Evolutionary conservation across 2,113 vertebrate species (phyloP).

Genomic region (Ictidomys tridecemlineatus): DNA sequence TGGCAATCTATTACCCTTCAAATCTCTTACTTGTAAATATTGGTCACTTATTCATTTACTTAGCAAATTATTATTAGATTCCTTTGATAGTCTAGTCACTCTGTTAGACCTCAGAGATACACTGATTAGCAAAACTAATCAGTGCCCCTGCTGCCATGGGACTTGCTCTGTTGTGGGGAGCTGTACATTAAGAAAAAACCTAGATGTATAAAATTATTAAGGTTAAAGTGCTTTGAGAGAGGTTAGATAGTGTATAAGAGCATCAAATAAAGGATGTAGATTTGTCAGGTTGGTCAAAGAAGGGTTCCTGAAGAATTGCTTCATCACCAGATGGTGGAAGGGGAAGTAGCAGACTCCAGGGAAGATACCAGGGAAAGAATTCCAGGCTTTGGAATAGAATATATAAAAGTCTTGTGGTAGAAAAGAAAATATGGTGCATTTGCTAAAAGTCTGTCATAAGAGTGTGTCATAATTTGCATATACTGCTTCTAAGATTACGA

Average conservation of each 20-base stretch:
- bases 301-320: background rate
- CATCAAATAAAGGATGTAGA: background rate
- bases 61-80: background rate
- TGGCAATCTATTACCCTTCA: background rate
- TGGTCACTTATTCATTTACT: background rate
- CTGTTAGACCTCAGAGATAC: background rate
- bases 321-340: background rate
- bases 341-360: background rate
- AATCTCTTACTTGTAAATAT: background rate
- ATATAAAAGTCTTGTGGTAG: background rate
- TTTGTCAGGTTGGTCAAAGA: background rate
- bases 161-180: background rate
- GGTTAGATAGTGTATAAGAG: background rate
- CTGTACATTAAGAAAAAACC: background rate
- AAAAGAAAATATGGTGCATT: background rate
- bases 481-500: background rate
- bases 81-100: background rate
- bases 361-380: background rate
- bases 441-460: constrained; percentile 22
- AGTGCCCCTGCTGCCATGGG: background rate
- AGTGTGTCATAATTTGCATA: background rate
- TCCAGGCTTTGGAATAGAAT: background rate
- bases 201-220: background rate
- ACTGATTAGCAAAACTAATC: background rate
- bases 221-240: background rate